Percentiles rank a stretch among this genome's conserved stretches.
phyloP scores from a whole-genome alignment of 1,140 invertebrate genomes.

The Dendrolimus punctatus region DNA sequence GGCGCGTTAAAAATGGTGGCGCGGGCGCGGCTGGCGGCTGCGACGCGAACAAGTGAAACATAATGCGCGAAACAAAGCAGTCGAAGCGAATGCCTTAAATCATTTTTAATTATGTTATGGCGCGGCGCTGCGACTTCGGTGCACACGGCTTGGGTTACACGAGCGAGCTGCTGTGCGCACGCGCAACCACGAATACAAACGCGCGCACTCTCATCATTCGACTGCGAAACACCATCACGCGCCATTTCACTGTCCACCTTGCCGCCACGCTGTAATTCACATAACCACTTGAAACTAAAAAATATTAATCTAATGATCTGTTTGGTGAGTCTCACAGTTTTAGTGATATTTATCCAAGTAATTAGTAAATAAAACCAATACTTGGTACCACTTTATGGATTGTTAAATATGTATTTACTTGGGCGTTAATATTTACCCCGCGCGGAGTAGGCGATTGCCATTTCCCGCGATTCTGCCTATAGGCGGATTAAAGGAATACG shows the following conservation, averaged over 20 bases:
- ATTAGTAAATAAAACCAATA: too few species aligned
- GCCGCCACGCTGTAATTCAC: too few species aligned
- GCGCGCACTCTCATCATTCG: slow-evolving; percentile 14
- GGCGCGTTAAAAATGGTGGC: slow-evolving; percentile 57
- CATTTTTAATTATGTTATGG: slow-evolving; percentile 72
- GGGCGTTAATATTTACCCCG: too few species aligned
- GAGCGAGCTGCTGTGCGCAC: slow-evolving; percentile 25
- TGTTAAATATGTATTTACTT: too few species aligned
- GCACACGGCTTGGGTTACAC: slow-evolving; percentile 49
- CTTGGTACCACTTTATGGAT: too few species aligned
- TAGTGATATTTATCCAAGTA: too few species aligned
- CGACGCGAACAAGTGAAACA: slow-evolving; percentile 68
- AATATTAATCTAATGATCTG: too few species aligned
- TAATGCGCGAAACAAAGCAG: slow-evolving; percentile 71
- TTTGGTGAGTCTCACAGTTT: too few species aligned
- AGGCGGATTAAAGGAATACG: too few species aligned
- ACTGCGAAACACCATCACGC: slow-evolving; percentile 14
- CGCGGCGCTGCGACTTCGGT: slow-evolving; percentile 33
- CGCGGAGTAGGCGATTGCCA: too few species aligned
- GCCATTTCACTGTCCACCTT: not conserved
- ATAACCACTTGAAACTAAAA: too few species aligned
- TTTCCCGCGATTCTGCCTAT: too few species aligned
- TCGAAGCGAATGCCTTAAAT: slow-evolving; percentile 70
- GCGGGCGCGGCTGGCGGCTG: slow-evolving; percentile 39
- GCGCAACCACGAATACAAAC: slow-evolving; percentile 15